Evolutionary conservation across 2,113 vertebrate species (phyloP).

Genomic region (Talpa occidentalis): DNA sequence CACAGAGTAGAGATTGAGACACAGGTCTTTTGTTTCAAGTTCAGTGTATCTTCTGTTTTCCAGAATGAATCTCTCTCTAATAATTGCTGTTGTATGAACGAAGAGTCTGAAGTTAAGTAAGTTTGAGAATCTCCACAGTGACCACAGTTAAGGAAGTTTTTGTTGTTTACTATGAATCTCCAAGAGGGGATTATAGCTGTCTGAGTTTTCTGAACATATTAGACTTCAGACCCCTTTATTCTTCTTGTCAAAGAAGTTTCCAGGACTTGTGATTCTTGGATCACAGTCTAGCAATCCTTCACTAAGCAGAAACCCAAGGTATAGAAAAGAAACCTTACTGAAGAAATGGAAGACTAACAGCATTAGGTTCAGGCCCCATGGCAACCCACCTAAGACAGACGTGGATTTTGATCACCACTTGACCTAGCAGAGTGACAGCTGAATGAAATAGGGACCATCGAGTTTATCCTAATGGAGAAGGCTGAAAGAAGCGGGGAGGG

Average conservation of each 20-base stretch:
- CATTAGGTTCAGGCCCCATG: not conserved
- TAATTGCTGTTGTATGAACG: not conserved
- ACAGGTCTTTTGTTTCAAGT: not conserved
- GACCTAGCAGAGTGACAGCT: not conserved
- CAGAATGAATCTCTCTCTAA: not conserved
- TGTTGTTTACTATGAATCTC: constrained; percentile 18
- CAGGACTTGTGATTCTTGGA: not conserved
- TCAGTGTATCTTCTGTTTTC: not conserved
- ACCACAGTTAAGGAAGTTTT: not conserved
- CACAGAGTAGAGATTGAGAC: not conserved
- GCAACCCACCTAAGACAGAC: not conserved
- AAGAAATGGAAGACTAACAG: not conserved
- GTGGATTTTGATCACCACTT: not conserved
- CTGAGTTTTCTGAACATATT: constrained; percentile 1
- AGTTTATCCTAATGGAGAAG: not conserved
- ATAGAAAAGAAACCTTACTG: not conserved
- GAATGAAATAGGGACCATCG: not conserved
- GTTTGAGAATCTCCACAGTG: not conserved
- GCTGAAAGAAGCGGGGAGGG: not conserved
- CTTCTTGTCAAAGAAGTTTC: constrained; percentile 24
- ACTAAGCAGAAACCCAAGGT: not conserved
- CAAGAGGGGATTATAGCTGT: not conserved
- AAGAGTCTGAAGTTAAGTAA: not conserved
- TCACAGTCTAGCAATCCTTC: not conserved
- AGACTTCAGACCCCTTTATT: not conserved